Conservation (phyloP, 2,888 invertebrate genomes). For the Xiphydria camelus region DNA sequence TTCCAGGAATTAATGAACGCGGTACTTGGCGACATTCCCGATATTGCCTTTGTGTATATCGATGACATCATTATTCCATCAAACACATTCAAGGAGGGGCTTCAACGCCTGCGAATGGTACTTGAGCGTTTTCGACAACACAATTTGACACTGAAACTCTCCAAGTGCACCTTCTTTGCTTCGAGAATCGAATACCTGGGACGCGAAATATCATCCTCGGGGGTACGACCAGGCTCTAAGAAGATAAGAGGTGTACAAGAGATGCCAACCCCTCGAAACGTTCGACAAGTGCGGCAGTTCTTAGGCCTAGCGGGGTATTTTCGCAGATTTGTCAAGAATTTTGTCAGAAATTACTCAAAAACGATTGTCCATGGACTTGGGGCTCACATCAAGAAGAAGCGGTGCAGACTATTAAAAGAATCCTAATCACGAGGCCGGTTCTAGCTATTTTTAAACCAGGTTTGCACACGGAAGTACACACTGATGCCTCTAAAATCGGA, state of each 20-base stretch:
- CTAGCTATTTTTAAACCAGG: too few relatives aligned
- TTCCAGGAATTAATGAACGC: slow-evolving; percentile 15
- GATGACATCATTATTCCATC: slow-evolving; percentile 31
- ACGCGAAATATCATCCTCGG: slow-evolving; percentile 32
- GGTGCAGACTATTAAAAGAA: too few relatives aligned
- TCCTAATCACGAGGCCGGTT: too few relatives aligned
- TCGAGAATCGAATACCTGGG: slow-evolving; percentile 39
- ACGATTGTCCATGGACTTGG: too few relatives aligned
- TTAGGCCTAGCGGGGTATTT: slow-evolving; percentile 37
- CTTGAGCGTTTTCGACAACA: slow-evolving; percentile 27
- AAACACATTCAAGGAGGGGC: slow-evolving; percentile 18
- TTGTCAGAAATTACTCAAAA: too few relatives aligned
- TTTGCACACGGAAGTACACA: too few relatives aligned
- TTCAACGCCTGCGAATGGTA: slow-evolving; percentile 30
- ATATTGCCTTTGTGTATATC: slow-evolving; percentile 14
- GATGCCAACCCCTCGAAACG: slow-evolving; percentile 36
- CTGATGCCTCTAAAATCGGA: too few relatives aligned
- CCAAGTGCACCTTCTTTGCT: slow-evolving; percentile 37
- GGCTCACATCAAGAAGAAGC: too few relatives aligned
- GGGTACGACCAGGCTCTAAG: slow-evolving; percentile 32
- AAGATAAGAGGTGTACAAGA: slow-evolving; percentile 35
- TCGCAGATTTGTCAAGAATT: slow-evolving; percentile 30
- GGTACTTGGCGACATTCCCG: slow-evolving; percentile 15
- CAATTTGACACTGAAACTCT: slow-evolving; percentile 38
- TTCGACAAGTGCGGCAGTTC: slow-evolving; percentile 37